Percentiles rank a stretch among this genome's conserved stretches.
These are phyloP conservation scores for Galagoides demidoff DNA, from an alignment of 2,797 vertebrate species.

Conservation along the genomic window DNA sequence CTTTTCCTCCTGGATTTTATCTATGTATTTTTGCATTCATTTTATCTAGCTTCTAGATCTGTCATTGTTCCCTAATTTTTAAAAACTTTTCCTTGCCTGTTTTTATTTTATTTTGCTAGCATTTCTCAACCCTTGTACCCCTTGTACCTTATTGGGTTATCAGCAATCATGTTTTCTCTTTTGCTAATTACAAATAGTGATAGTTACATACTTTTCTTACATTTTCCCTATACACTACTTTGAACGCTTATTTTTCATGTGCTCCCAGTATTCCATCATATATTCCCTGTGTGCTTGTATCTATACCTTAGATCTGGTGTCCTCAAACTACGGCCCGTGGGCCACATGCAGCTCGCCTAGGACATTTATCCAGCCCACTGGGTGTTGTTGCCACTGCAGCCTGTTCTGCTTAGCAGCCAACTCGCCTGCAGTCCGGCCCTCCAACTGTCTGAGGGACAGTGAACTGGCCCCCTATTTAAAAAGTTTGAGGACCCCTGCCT, in stretches of 20 bases:
- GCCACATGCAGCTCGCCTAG: no score
- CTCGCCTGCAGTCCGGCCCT: no score
- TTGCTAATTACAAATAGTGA: background rate
- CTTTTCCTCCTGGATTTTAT: background rate
- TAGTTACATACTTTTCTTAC: background rate
- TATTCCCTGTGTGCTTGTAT: background rate
- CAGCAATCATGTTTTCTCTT: background rate
- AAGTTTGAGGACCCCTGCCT: no score
- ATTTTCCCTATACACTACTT: background rate
- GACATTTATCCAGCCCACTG: no score
- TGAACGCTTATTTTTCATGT: background rate
- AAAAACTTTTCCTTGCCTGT: background rate
- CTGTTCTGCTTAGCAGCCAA: no score
- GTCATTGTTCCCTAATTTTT: background rate
- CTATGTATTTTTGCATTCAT: background rate
- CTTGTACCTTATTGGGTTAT: background rate
- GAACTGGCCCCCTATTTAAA: no score
- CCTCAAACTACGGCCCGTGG: no score
- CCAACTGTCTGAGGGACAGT: no score
- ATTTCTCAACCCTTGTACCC: background rate
- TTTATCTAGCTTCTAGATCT: background rate
- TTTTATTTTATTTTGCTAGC: background rate
- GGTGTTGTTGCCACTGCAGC: no score
- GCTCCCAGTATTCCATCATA: background rate
- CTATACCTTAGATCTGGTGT: background rate